Percentiles rank a stretch among this genome's conserved stretches.
phyloP scores from a whole-genome alignment of 2,797 vertebrate genomes.

The Streptopelia turtur region DNA sequence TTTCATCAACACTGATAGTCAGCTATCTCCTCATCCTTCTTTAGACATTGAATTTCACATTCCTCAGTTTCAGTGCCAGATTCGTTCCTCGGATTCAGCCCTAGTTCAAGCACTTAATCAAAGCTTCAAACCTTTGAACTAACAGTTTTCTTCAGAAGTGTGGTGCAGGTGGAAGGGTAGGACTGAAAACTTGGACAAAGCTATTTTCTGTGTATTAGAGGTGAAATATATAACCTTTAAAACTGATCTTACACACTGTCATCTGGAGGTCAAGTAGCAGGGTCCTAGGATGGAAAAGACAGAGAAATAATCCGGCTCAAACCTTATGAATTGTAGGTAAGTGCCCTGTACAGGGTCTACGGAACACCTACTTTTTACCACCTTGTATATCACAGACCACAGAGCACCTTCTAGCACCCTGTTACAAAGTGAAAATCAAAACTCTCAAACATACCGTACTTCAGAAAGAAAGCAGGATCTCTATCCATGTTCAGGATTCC shows the following conservation, averaged over 20 bases:
- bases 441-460: neutral
- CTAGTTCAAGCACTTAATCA: neutral
- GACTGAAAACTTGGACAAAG: neutral
- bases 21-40: neutral
- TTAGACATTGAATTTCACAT: neutral
- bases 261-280: neutral
- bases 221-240: neutral
- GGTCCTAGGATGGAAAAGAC: neutral
- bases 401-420: neutral
- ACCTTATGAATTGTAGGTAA: neutral
- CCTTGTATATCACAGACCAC: neutral
- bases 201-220: neutral
- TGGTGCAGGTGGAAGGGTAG: neutral
- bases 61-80: neutral
- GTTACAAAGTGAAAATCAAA: neutral
- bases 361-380: neutral
- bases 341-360: neutral
- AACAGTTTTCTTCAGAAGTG: neutral
- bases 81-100: neutral
- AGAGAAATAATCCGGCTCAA: neutral
- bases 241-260: neutral
- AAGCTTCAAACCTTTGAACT: constrained; percentile 9
- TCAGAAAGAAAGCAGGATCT: neutral
- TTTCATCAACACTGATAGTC: neutral
- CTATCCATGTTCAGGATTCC: neutral